A percentile compares a stretch with the other conserved stretches of the same genome.
Evolutionary conservation across 2,888 invertebrate species (phyloP).

Genomic region (Brachypalpus laphriformis): DNA sequence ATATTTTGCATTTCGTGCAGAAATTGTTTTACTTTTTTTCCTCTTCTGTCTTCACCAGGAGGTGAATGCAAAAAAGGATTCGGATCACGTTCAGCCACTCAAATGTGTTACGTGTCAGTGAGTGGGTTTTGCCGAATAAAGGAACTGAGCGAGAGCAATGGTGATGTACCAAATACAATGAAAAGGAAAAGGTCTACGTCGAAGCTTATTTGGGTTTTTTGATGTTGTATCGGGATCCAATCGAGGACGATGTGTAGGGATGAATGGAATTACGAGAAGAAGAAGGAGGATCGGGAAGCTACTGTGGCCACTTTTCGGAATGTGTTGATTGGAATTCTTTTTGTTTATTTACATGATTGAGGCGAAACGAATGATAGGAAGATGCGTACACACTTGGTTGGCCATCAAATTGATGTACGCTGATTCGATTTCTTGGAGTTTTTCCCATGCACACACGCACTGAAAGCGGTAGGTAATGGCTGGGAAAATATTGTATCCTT

Average conservation of each 20-base stretch:
- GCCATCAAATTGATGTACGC: constrained; percentile 51
- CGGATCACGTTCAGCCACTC: constrained; percentile 74
- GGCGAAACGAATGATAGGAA: constrained; percentile 13
- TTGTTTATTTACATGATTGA: constrained; percentile 44
- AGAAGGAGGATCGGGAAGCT: constrained; percentile 18
- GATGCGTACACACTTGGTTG: constrained; percentile 51
- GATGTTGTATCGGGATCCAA: constrained; percentile 47
- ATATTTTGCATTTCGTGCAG: constrained; percentile 67
- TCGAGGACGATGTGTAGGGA: constrained; percentile 31
- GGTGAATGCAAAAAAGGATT: constrained; percentile 63
- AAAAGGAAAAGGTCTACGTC: constrained; percentile 14
- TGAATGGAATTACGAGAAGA: constrained; percentile 14
- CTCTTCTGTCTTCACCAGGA: background rate
- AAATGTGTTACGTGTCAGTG: constrained; percentile 74
- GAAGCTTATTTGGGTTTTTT: constrained; percentile 52
- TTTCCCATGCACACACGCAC: background rate
- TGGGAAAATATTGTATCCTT: constrained; percentile 14
- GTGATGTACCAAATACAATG: background rate
- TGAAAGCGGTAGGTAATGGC: constrained; percentile 36
- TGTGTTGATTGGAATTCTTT: constrained; percentile 70
- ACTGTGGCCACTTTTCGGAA: constrained; percentile 42
- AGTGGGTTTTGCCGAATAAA: constrained; percentile 68
- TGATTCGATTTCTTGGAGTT: constrained; percentile 58
- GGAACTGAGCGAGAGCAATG: constrained; percentile 46
- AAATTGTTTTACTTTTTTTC: constrained; percentile 42